Conservation (phyloP, 2,113 vertebrate species). For the Tachysurus fulvidraco region DNA sequence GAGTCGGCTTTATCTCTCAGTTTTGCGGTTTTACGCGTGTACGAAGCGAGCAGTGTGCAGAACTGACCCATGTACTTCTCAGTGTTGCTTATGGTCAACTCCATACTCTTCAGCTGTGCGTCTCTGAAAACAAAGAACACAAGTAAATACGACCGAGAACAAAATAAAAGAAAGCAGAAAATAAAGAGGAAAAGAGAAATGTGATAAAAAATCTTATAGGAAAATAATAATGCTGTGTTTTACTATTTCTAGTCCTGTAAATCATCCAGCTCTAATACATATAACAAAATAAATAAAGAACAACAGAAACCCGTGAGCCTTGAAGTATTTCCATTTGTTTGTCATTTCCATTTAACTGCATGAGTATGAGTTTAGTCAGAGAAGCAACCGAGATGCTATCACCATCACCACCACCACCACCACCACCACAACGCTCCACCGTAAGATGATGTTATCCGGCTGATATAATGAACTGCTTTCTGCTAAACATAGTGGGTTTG, state of each 20-base stretch:
- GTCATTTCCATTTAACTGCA: background rate
- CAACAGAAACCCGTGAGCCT: background rate
- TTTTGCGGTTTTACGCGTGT: constrained; percentile 71
- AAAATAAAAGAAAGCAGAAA: background rate
- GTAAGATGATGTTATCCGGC: too few species aligned
- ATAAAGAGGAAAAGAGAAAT: background rate
- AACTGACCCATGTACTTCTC: constrained; percentile 75
- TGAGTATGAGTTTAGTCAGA: too few species aligned
- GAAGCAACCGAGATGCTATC: too few species aligned
- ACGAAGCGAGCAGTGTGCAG: constrained; percentile 70
- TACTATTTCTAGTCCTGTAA: background rate
- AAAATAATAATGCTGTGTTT: background rate
- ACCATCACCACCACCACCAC: too few species aligned
- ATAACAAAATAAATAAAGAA: background rate
- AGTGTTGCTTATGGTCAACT: constrained; percentile 58
- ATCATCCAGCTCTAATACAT: background rate
- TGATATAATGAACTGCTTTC: too few species aligned
- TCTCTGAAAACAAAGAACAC: constrained; percentile 17
- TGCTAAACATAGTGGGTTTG: too few species aligned
- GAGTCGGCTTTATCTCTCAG: constrained; percentile 71
- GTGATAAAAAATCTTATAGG: too few species aligned
- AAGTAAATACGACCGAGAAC: background rate
- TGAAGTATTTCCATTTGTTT: background rate
- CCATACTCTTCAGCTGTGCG: constrained; percentile 57
- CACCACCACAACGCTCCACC: too few species aligned